phyloP scores from a whole-genome alignment of 2,888 invertebrate genomes.

The Bimastos eiseni region DNA sequence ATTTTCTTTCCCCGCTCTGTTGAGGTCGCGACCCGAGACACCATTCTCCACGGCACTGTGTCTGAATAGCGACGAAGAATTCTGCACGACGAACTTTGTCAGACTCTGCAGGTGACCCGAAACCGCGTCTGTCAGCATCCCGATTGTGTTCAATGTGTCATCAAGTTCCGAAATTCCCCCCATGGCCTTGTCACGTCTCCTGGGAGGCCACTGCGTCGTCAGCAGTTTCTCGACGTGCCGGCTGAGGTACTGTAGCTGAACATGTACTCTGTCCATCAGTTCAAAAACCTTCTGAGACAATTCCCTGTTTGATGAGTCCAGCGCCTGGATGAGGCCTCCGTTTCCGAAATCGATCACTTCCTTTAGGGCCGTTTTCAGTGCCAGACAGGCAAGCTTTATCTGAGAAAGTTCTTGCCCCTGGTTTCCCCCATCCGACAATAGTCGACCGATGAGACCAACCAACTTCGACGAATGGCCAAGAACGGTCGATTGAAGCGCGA shows the following conservation, averaged over 20 bases:
- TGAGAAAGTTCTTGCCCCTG: slow-evolving; percentile 79
- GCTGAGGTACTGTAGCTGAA: slow-evolving; percentile 15
- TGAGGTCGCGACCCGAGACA: background rate
- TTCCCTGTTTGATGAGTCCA: background rate
- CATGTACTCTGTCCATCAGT: background rate
- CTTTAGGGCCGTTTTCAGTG: slow-evolving; percentile 78
- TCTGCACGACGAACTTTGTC: background rate
- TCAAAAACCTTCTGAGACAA: background rate
- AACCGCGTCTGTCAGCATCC: background rate
- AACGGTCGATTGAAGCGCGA: background rate
- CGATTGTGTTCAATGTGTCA: background rate
- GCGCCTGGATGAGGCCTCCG: background rate
- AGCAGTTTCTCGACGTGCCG: background rate
- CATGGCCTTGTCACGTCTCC: background rate
- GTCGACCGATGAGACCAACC: slow-evolving; percentile 49
- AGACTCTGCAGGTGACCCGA: background rate
- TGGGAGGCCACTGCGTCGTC: background rate
- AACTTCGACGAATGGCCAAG: slow-evolving; percentile 1
- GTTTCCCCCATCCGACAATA: slow-evolving; percentile 77
- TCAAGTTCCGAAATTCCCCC: slow-evolving; percentile 19
- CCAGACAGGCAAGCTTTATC: slow-evolving; percentile 78
- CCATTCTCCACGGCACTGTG: background rate
- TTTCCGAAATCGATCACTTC: slow-evolving; percentile 80
- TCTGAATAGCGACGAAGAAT: background rate
- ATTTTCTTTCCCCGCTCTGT: background rate